These are phyloP conservation scores for Alectoris magna DNA, from an alignment of 2,797 vertebrate species.

Conservation along the genomic window DNA sequence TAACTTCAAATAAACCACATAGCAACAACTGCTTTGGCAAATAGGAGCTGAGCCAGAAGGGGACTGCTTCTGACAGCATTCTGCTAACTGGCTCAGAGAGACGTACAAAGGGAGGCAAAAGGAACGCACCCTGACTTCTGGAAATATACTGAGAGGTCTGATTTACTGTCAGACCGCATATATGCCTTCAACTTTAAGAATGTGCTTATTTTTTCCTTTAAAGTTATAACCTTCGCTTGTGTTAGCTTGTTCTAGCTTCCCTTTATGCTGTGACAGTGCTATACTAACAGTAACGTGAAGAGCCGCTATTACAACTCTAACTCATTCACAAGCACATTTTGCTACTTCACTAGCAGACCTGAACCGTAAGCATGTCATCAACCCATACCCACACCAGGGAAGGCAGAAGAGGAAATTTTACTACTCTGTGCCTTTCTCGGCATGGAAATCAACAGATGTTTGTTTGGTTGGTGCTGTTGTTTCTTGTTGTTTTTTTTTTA, in stretches of 20 bases:
- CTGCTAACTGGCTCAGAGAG: fast-evolving
- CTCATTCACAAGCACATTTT: background rate
- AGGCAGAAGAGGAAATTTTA: background rate
- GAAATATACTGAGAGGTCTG: background rate
- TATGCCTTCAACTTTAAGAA: background rate
- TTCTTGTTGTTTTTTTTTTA: background rate
- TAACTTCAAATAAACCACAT: slow-evolving; percentile 60
- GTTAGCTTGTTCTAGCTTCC: background rate
- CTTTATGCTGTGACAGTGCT: background rate
- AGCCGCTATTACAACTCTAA: background rate
- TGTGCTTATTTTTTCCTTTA: no score
- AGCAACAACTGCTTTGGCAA: slow-evolving; percentile 63
- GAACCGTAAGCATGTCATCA: background rate
- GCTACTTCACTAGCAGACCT: background rate
- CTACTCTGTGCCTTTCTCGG: background rate
- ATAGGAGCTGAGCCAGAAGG: slow-evolving; percentile 3
- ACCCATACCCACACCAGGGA: background rate
- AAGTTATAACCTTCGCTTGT: background rate
- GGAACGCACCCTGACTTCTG: background rate
- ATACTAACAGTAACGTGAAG: background rate
- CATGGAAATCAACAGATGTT: background rate
- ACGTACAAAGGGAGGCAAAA: background rate
- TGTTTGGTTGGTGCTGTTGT: background rate
- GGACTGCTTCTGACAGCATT: slow-evolving; percentile 2
- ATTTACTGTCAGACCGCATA: background rate